Conservation (phyloP, 53 echinoderm and acorn worm genomes). For the Temnopleurus reevesii region DNA sequence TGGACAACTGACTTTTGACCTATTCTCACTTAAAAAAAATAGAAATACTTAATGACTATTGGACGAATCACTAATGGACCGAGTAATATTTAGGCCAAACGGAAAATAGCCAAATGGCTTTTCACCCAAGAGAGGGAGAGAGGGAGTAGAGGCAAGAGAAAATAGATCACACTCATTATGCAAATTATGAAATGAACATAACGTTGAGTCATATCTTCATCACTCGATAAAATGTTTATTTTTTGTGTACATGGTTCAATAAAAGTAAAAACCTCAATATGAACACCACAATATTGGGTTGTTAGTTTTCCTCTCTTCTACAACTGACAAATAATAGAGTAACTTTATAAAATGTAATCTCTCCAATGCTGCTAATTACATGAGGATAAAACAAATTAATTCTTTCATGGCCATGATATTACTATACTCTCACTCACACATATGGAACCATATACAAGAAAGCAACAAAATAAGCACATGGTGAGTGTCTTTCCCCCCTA, state of each 20-base stretch:
- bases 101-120: too few species aligned
- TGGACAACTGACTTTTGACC: too few species aligned
- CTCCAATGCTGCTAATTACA: conserved; percentile 49
- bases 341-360: conserved; percentile 54
- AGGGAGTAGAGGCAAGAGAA: too few species aligned
- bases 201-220: conserved; percentile 14
- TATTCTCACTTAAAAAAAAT: too few species aligned
- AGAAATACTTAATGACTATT: too few species aligned
- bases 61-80: too few species aligned
- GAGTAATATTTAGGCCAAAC: too few species aligned
- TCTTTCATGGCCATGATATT: conserved; percentile 34
- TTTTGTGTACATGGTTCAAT: conserved; percentile 57
- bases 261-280: conserved; percentile 62
- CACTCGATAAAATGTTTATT: conserved; percentile 65
- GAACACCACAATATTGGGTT: conserved; percentile 61
- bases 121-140: too few species aligned
- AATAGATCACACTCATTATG: too few species aligned
- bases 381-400: conserved; percentile 29
- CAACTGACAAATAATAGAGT: conserved; percentile 54
- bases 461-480: conserved; percentile 23
- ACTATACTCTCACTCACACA: conserved; percentile 46
- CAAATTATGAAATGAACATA: too few species aligned
- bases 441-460: conserved; percentile 54
- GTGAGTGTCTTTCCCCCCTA: too few species aligned
- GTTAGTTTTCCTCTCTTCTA: conserved; percentile 55